Percentiles rank a stretch among this genome's conserved stretches.
Evolutionary conservation across 2,113 vertebrate species (phyloP).

Genomic region (Elephantulus edwardii): DNA sequence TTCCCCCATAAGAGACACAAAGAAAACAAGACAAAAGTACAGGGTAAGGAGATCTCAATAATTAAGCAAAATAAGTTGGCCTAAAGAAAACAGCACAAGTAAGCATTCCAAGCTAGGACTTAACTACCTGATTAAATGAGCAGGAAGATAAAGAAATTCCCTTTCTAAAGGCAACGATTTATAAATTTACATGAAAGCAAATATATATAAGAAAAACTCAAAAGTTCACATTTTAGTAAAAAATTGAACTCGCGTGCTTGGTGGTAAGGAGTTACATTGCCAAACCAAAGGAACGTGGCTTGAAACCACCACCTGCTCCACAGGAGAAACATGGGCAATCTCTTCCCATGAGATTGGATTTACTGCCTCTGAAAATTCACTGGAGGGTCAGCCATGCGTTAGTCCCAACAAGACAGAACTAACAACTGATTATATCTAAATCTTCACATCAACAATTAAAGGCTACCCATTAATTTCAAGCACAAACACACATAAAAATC

Average conservation of each 20-base stretch:
- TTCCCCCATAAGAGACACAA: not conserved
- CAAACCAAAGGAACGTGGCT: too few relatives aligned
- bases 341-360: too few relatives aligned
- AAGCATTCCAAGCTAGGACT: too few relatives aligned
- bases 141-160: not conserved
- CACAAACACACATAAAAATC: constrained; percentile 27
- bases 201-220: not conserved
- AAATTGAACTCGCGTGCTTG: too few relatives aligned
- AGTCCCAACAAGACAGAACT: too few relatives aligned
- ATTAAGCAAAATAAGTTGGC: not conserved
- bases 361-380: too few relatives aligned
- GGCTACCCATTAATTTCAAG: not conserved
- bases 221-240: not conserved
- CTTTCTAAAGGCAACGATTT: not conserved
- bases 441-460: not conserved
- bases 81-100: not conserved
- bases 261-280: too few relatives aligned
- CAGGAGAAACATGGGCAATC: too few relatives aligned
- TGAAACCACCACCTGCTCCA: too few relatives aligned
- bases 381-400: too few relatives aligned
- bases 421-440: not conserved
- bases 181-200: not conserved
- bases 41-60: not conserved
- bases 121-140: not conserved
- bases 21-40: not conserved